Evolutionary conservation across 2,888 invertebrate genomes (phyloP), one percentile per base, ranked within the genome.

Genomic region (Eubasilissa splendida): DNA sequence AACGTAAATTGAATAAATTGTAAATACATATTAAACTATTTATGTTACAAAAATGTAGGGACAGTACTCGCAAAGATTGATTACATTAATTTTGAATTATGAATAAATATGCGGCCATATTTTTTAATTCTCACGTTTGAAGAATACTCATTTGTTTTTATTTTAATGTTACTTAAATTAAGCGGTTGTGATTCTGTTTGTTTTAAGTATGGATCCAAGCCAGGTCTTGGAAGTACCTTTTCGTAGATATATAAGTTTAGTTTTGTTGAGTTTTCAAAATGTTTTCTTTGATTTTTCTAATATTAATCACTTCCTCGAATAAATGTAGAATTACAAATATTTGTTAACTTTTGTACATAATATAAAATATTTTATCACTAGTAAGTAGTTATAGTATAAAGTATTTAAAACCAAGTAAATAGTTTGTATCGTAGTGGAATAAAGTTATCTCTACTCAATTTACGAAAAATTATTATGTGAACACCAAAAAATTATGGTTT

Each of bases 141-240:
- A 78, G 60, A 82, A 82, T 82, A 82, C 82, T 82, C 82, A 78
- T 66, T 79, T 42, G 78, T 81, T 79, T 56, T 76, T 75, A 77
- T 76, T 76, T 71, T 78, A 59, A 80, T 74, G 59, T 80, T 82
- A 82, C 82, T 82, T 82, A 82, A 77, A 54, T 77, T 80, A 82
- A 79, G 80, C 70, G 82, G 82, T 82, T 82, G 82, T 82, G 82
- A 82, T 82, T 82, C 80, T 77, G 59, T 82, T 80, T 73, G 58
- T 73, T 58, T 22, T 77, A 71, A 81, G 58, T 58, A 77, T 74
- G 59, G 73, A 82, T 75, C 77, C 80, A 82, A 80, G 75, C 58
- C 70, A 81, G 79, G 66, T 74, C 79, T 77, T 78, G 77, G 75
- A 73, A 75, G 82, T 82, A 82, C 82, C 82, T 82, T 82, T 77